A percentile compares a stretch with the other conserved stretches of the same genome.
Conservation (phyloP, 2,113 vertebrate genomes). For the Arizona elegans region DNA sequence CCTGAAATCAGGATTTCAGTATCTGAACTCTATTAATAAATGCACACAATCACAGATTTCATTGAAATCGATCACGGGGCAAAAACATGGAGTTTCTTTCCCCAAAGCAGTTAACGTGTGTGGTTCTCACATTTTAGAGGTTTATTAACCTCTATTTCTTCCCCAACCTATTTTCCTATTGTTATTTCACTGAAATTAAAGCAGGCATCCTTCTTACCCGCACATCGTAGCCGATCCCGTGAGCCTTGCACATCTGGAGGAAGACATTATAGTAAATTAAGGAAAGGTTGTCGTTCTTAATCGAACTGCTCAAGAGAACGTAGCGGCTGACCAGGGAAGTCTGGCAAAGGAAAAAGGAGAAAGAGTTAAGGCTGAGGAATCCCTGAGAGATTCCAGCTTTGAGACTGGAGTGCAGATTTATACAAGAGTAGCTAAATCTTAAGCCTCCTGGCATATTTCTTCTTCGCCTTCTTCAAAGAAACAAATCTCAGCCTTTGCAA, state of each 20-base stretch:
- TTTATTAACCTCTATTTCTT: background rate
- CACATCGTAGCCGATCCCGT: constrained; percentile 79
- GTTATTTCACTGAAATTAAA: fast-evolving
- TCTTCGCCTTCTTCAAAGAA: background rate
- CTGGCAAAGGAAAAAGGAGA: constrained; percentile 42
- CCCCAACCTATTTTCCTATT: background rate
- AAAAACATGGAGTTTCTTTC: background rate
- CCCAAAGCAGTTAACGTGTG: background rate
- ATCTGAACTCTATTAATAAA: background rate
- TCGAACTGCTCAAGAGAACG: constrained; percentile 73
- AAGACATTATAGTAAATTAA: constrained; percentile 76
- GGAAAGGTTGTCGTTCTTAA: constrained; percentile 79
- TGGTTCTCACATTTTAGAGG: background rate
- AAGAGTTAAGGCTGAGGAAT: background rate
- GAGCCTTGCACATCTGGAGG: constrained; percentile 77
- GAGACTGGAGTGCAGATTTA: background rate
- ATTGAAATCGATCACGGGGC: background rate
- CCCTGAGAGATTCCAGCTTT: background rate
- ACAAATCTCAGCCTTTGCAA: background rate
- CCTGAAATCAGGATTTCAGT: background rate
- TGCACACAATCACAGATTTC: background rate
- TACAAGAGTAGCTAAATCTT: background rate
- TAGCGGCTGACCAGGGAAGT: constrained; percentile 43
- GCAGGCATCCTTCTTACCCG: constrained; percentile 69
- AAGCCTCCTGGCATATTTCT: background rate